These are phyloP conservation scores for Diadegma fenestrale DNA, from an alignment of 2,888 invertebrate genomes.

Conservation along the genomic window DNA sequence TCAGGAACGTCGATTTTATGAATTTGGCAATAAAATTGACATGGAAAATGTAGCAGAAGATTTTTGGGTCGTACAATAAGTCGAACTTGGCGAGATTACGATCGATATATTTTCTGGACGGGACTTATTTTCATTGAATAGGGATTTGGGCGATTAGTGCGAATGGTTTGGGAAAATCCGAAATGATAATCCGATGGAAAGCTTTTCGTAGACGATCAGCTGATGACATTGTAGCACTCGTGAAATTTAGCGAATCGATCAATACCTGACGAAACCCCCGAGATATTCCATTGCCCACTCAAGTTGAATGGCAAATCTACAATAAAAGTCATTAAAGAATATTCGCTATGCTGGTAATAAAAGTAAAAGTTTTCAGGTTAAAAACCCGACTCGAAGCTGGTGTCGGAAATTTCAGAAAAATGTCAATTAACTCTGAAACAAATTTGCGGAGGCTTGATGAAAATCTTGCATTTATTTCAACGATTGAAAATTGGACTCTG, in stretches of 20 bases:
- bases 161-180: not conserved
- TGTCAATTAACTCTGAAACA: not conserved
- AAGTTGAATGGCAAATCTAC: not conserved
- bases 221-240: not conserved
- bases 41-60: no score
- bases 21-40: not conserved
- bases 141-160: not conserved
- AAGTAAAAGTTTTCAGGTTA: not conserved
- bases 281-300: not conserved
- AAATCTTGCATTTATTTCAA: not conserved
- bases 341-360: not conserved
- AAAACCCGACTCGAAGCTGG: not conserved
- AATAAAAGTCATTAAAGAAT: not conserved
- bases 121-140: not conserved
- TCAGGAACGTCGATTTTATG: not conserved
- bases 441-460: not conserved
- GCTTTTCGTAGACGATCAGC: not conserved
- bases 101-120: no score
- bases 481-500: not conserved
- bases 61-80: no score
- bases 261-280: not conserved
- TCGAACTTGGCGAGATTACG: no score
- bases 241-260: constrained; percentile 5
- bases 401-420: not conserved
- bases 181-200: not conserved